Base-by-base conservation (phyloP, 2,888 invertebrate genomes). In the Dryomyza anilis region DNA sequence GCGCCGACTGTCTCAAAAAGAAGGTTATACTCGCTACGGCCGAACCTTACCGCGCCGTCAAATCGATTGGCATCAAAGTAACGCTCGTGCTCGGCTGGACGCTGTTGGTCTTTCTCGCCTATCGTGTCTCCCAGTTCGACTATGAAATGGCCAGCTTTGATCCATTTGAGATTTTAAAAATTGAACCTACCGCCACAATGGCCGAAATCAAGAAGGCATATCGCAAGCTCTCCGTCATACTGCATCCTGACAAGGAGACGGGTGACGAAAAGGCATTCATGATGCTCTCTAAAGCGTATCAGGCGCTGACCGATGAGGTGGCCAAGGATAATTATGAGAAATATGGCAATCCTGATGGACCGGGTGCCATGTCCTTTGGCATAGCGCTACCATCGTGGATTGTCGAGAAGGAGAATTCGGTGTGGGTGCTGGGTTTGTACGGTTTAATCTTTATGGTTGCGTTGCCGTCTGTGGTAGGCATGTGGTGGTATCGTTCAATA, bases 361-460 rank as follows among this genome's bases (percentile, higher is more conserved):
- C 99, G 0, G 98, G 97, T 69, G 98, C 97, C 25, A 98, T 97
- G 90, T 96, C 95, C 75, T 99, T 99, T 87, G 99, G 99, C 65
- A 99, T 99, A 81, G 99, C 99, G 7, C 83, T 99, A 61, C 99
- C 99, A 6, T 98, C 98, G 62, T 99, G 99, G 99, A 97, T 99
- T 82, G 97, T 99, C 10, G 98, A 98, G 80, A 97, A 98, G 82
- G 96, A 99, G 84, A 99, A 99, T 82, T 98, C 98, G 72, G 91
- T 98, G 25, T 98, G 96, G 96, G 98, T 97, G 6, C 86, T 98
- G 56, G 96, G 96, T 3, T 86, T 96, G 1, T 98, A 98, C 85
- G 97, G 93, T 4, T 86, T 98, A 58, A 93, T 99, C 1, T 99
- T 99, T 83, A 99, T 99, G 98, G 92, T 99, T 64, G 95, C 97